Conservation (phyloP, 2,888 invertebrate genomes). For the Bellardia pandia region DNA sequence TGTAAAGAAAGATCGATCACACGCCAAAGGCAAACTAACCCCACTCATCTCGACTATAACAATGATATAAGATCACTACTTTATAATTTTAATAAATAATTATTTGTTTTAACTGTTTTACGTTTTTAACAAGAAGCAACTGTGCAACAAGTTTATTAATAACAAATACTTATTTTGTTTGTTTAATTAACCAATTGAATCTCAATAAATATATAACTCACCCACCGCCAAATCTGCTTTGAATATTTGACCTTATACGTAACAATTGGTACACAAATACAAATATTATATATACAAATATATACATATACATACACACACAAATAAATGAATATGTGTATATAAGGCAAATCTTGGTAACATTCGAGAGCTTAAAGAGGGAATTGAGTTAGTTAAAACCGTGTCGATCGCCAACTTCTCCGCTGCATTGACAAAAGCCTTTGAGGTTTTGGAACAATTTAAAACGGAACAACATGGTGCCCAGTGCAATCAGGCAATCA, state of each 20-base stretch:
- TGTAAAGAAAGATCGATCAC: too few species aligned
- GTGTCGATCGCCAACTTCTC: conserved; percentile 97
- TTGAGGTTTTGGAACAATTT: conserved; percentile 91
- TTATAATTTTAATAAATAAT: conserved; percentile 11
- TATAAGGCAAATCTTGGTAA: conserved; percentile 93
- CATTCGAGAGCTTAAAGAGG: conserved; percentile 91
- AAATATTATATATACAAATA: conserved; percentile 36
- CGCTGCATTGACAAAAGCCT: conserved; percentile 93
- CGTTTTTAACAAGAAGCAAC: conserved; percentile 14
- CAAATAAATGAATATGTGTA: conserved; percentile 33
- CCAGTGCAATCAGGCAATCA: conserved; percentile 96
- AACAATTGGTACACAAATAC: conserved; percentile 63
- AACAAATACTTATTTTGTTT: conserved; percentile 45
- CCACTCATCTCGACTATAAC: conserved; percentile 23
- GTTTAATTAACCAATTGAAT: conserved; percentile 24
- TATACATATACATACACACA: conserved; percentile 33
- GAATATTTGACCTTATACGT: conserved; percentile 62
- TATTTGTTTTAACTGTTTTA: conserved; percentile 3
- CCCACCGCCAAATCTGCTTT: conserved; percentile 60
- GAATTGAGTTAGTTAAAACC: conserved; percentile 91
- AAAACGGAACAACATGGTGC: conserved; percentile 88
- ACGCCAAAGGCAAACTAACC: too few species aligned
- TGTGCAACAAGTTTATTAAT: conserved; percentile 48
- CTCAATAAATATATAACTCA: conserved; percentile 27
- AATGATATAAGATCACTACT: conserved; percentile 11